These are phyloP conservation scores for Poecilobothrus nobilitatus DNA, from an alignment of 2,888 invertebrate species.

Conservation along the genomic window DNA sequence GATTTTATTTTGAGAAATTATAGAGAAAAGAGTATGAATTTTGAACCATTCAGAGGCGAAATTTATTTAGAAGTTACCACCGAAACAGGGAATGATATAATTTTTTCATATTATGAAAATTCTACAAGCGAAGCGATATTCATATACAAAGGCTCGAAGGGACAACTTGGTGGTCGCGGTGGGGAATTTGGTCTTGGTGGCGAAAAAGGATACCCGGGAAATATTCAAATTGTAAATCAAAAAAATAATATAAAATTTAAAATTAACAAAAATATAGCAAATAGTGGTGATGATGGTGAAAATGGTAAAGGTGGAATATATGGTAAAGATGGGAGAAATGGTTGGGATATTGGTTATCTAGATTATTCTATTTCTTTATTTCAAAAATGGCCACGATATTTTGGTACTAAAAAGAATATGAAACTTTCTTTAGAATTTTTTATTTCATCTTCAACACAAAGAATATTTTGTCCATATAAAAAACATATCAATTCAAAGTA, in stretches of 20 bases:
- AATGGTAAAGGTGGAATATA: neutral
- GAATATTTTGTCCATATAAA: too few relatives aligned
- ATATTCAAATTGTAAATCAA: neutral
- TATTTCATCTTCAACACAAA: too few relatives aligned
- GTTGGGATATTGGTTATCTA: neutral
- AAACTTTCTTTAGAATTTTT: neutral
- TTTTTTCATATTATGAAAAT: neutral
- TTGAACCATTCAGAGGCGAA: too few relatives aligned
- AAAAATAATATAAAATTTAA: neutral
- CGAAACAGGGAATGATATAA: neutral
- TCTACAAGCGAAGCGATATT: neutral
- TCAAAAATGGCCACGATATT: neutral
- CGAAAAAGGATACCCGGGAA: neutral
- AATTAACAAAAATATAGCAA: neutral
- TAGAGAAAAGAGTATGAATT: too few relatives aligned
- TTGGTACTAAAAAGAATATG: neutral
- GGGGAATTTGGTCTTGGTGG: neutral
- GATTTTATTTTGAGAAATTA: too few relatives aligned
- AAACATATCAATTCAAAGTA: too few relatives aligned
- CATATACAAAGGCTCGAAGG: neutral
- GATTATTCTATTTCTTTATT: neutral
- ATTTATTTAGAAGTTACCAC: neutral
- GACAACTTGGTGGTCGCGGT: neutral
- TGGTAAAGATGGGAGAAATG: neutral
- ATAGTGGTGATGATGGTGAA: neutral